Evolutionary conservation across 2,113 vertebrate genomes (phyloP).

Genomic region (Campylomormyrus tamandua): DNA sequence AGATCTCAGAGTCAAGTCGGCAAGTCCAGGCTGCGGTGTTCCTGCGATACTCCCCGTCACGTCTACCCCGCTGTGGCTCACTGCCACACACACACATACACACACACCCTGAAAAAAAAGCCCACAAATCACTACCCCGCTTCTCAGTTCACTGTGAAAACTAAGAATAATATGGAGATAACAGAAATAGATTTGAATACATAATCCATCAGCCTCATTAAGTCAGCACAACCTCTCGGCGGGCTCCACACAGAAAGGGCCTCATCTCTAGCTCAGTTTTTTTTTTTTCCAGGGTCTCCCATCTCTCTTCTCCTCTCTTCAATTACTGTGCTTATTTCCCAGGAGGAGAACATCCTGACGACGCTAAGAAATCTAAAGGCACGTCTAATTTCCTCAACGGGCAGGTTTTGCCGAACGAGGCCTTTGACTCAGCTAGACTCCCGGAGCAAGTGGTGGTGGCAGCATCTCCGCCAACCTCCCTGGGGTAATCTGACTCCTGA

Average conservation of each 20-base stretch:
- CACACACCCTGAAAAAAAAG: not conserved
- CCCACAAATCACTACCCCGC: not conserved
- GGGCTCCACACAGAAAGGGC: not conserved
- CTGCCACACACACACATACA: not conserved
- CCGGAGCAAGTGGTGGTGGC: not conserved
- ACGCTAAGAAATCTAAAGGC: not conserved
- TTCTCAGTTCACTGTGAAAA: conserved; percentile 1
- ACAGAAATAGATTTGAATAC: conserved; percentile 7
- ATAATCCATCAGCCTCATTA: conserved; percentile 8
- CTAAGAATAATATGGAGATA: conserved; percentile 11
- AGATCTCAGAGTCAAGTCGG: not conserved
- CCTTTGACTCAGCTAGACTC: not conserved
- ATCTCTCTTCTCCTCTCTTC: not conserved
- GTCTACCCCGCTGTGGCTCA: not conserved
- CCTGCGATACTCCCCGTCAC: not conserved
- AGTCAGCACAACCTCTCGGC: not conserved
- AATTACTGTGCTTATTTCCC: conserved; percentile 13
- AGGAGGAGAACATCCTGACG: not conserved
- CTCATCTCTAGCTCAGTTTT: not conserved
- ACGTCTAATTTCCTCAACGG: conserved; percentile 9
- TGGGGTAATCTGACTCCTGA: not conserved
- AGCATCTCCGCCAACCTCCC: not conserved
- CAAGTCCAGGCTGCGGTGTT: not conserved
- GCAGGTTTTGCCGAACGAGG: not conserved
- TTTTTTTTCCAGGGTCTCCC: not conserved